Percentiles rank a stretch among this genome's conserved stretches.
phyloP scores from a whole-genome alignment of 1,140 invertebrate species.

The Rhopalosiphum padi region DNA sequence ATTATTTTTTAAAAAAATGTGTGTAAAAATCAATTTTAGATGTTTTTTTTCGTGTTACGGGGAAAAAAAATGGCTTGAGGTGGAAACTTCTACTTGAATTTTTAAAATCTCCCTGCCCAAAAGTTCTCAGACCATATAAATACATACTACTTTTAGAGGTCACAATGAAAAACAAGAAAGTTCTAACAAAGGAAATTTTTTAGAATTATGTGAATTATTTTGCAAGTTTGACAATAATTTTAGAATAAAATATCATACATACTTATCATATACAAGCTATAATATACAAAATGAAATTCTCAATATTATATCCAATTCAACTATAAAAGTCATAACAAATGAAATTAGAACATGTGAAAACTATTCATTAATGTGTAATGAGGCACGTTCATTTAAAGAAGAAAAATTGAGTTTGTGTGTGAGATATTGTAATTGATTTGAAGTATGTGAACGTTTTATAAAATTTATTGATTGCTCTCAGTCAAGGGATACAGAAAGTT shows the following conservation, averaged over 20 bases:
- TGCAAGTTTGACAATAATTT: neutral
- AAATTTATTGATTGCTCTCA: neutral
- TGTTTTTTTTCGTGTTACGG: too few species aligned
- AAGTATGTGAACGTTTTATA: constrained; percentile 19
- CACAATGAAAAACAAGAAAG: constrained; percentile 20
- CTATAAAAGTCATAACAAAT: constrained; percentile 36
- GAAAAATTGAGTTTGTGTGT: constrained; percentile 15
- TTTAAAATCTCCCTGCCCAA: too few species aligned
- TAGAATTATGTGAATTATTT: constrained; percentile 38
- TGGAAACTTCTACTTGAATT: too few species aligned
- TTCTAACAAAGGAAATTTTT: neutral
- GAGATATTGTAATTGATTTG: constrained; percentile 19
- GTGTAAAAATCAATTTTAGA: too few species aligned
- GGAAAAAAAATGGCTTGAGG: too few species aligned
- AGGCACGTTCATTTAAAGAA: constrained; percentile 7
- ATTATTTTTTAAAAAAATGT: too few species aligned
- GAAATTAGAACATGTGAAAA: constrained; percentile 29
- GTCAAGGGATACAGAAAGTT: neutral
- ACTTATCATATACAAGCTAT: neutral
- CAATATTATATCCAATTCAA: constrained; percentile 21
- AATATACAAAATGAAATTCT: constrained; percentile 44
- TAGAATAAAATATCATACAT: neutral
- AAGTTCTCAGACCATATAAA: too few species aligned
- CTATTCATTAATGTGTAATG: neutral
- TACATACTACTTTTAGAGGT: neutral